Base-by-base conservation (phyloP, 2,888 invertebrate species). In the Spicauda simplicius region DNA sequence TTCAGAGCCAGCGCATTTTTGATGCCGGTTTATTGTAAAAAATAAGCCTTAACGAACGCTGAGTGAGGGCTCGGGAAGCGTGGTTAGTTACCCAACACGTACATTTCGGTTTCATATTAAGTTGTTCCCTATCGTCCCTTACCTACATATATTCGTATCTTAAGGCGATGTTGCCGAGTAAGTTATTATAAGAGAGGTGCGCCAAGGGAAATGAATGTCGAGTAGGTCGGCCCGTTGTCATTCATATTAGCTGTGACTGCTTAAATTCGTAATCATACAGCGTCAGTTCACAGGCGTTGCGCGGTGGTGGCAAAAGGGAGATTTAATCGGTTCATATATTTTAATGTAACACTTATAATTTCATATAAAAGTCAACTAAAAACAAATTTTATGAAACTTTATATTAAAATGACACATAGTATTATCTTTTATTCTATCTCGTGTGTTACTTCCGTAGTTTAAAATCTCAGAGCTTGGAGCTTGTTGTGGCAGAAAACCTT, bases 111-210 rank as follows among this genome's bases (percentile, higher is more conserved):
- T 61, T 61, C 63, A 69, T 71, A 72, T 71, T 73, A 73, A 75
- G 3, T 75, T 71, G 77, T 72, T 78, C 76, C 78, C 77, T 73
- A 73, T 76, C 77, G 78, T 74, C 77, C 78, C 77, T 64, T 73
- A 71, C 70, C 57, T 69, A 73, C 68, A 65, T 84, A 82, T 80
- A 83, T 75, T 76, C 75, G 77, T 85, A 84, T 88, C 90, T 91
- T 87, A 87, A 91, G 91, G 88, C 84, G 83, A 86, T 89, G 85
- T 88, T 88, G 78, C 86, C 85, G 82, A 84, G 87, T 91, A 91
- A 91, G 90, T 92, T 93, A 92, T 92, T 91, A 92, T 91, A 92
- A 91, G 92, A 91, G 91, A 90, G 87, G 87, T 85, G 90, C 91
- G 91, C 86, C 92, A 72, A 77, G 92, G 92, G 92, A 93, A 93